Evolutionary conservation across 2,113 vertebrate genomes (phyloP).

Genomic region (Malurus melanocephalus): DNA sequence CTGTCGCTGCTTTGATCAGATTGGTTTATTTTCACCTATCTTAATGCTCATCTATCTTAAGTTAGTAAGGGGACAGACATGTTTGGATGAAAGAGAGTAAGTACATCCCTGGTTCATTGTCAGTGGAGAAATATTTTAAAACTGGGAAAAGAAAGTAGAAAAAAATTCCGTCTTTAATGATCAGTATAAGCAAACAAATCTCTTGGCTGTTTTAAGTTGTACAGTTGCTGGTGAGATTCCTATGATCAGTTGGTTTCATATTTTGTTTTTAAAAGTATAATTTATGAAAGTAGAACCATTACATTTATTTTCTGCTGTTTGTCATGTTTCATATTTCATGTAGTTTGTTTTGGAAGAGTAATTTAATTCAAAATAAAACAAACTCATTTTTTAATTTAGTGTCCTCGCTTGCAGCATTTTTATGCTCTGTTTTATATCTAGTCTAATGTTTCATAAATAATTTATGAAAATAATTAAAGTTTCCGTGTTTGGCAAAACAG

Average conservation of each 20-base stretch:
- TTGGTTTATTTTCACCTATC: not conserved
- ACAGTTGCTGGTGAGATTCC: not conserved
- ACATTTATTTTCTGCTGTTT: not conserved
- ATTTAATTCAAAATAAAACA: not conserved
- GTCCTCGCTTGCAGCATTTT: not conserved
- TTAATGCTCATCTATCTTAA: not conserved
- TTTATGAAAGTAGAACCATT: not conserved
- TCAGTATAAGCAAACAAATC: not conserved
- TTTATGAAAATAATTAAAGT: not conserved
- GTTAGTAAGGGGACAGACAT: not conserved
- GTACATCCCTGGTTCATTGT: not conserved
- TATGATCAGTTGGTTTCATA: not conserved
- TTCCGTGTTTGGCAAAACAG: not conserved
- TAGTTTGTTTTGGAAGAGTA: not conserved
- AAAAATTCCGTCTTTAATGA: not conserved
- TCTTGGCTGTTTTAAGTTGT: not conserved
- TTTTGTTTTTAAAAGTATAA: not conserved
- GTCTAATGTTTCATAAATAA: not conserved
- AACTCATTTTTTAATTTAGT: not conserved
- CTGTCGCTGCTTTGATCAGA: not conserved
- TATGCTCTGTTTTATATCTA: not conserved
- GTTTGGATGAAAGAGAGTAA: not conserved
- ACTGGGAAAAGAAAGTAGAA: not conserved
- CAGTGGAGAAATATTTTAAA: not conserved
- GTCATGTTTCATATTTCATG: not conserved